Base-by-base conservation (phyloP, 2,888 invertebrate species). In the Byasa hedistus region DNA sequence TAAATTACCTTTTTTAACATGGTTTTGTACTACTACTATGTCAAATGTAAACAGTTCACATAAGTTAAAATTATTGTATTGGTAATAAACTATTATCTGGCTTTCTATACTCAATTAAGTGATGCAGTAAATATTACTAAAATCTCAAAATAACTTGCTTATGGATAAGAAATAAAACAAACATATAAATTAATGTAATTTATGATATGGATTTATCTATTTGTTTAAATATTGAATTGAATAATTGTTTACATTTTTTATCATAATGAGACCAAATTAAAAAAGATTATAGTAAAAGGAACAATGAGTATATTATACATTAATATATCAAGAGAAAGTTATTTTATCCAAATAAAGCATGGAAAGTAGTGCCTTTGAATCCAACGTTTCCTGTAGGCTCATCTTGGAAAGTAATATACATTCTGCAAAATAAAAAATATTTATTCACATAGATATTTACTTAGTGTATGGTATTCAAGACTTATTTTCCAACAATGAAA, bases 371-470 rank as follows among this genome's bases (percentile, higher is more conserved):
- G 65, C 94, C 94, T 72, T 93, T 93, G 77, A 92, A 94, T 57
- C 95, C 95, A 69, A 95, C 93, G 79, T 94, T 93, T 15, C 92
- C 87, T 3, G 93, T 87, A 3, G 92, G 86, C 64, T 92, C 89
- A 79, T 95, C 93, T 72, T 91, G 89, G 79, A 93, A 95, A 65
- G 87, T 88, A 59, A 95, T 94, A 80, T 95, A 95, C 93, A 95
- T 93, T 73, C 95, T 94, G 85, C 71, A 93, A 93, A 59, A 77
- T 73, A 73, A 21, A 55, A 61, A 51, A 24, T 58, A 15, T 64
- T 32, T 57, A 17, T 21, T 36, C 4, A 36, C 32, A 36, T 36
- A 4, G 10, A 36, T 36, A 36, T n/a, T n/a, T n/a, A n/a, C n/a
- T n/a, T n/a, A n/a, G n/a, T n/a, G n/a, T n/a, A n/a, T n/a, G n/a